Percentiles rank a stretch among this genome's conserved stretches.
These are phyloP conservation scores for Basileuterus tristriatus DNA, from an alignment of 2,797 vertebrate genomes.

Conservation along the genomic window DNA sequence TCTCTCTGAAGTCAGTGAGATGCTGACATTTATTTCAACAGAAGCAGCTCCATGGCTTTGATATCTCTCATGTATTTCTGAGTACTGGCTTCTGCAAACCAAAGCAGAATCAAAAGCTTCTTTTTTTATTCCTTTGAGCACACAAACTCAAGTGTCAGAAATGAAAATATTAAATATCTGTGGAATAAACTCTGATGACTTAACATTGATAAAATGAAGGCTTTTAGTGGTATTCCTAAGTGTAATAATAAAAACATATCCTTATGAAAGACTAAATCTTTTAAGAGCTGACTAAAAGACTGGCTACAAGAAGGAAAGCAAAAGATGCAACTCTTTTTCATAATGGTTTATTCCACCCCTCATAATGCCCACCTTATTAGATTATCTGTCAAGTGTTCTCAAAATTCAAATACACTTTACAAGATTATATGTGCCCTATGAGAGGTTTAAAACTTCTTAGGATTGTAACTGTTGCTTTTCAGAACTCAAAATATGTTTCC, in stretches of 20 bases:
- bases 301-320: neutral
- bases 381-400: neutral
- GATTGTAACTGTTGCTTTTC: neutral
- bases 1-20: slow-evolving; percentile 3
- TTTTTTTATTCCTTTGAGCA: neutral
- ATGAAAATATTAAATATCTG: neutral
- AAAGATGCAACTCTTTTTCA: neutral
- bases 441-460: neutral
- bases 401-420: neutral
- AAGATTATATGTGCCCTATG: neutral
- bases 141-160: neutral
- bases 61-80: neutral
- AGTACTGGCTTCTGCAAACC: neutral
- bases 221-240: neutral
- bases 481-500: neutral
- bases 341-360: neutral
- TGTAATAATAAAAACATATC: neutral
- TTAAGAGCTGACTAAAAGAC: neutral
- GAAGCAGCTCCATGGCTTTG: neutral
- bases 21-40: slow-evolving; percentile 9
- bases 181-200: neutral
- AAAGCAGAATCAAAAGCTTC: neutral
- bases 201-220: neutral
- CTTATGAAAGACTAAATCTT: neutral
- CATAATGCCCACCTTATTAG: neutral